Base-by-base conservation (phyloP, 2,797 vertebrate genomes). In the Poeciliopsis turneri region DNA sequence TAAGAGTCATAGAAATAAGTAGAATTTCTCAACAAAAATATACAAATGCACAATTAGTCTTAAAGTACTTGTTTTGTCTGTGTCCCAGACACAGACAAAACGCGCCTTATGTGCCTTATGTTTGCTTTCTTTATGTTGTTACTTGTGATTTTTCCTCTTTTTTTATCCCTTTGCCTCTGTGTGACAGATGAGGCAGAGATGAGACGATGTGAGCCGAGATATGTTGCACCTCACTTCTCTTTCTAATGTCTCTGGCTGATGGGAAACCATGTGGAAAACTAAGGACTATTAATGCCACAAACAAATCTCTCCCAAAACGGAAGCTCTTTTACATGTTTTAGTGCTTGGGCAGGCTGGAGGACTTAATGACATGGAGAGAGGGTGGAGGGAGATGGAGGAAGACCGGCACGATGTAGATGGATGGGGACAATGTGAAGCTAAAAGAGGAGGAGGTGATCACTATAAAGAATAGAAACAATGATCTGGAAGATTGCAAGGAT, bases 241-340 rank as follows among this genome's bases (percentile, higher is more conserved):
- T 88, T 92, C 92, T 93, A 94, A 94, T 94, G 92, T 92, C 90
- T 92, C 76, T 49, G 74, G 77, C 88, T 89, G 78, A 80, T 71
- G 80, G 89, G 85, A 92, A 92, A 88, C 91, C 90, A 93, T 89
- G 92, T 92, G 92, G 92, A 94, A 94, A 94, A 93, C 90, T 92
- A 93, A 94, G 91, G 92, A 92, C 92, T 94, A 92, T 93, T 93
- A 94, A 94, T 93, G 91, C 90, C 90, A 92, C 93, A 93, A 94
- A 94, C 93, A 94, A 92, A 94, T 94, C 88, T 91, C 78, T 86
- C 80, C 81, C 74, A 92, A 92, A 92, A 90, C 69, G 82, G 87
- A 87, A 90, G 82, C 88, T 88, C 89, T 92, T 93, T 94, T 92
- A 88, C 90, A 93, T 94, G 88, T 93, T 93, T 90, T 88, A 91